These are phyloP conservation scores for Poeciliopsis gracilis DNA, from an alignment of 2,797 vertebrate species.

Conservation along the genomic window DNA sequence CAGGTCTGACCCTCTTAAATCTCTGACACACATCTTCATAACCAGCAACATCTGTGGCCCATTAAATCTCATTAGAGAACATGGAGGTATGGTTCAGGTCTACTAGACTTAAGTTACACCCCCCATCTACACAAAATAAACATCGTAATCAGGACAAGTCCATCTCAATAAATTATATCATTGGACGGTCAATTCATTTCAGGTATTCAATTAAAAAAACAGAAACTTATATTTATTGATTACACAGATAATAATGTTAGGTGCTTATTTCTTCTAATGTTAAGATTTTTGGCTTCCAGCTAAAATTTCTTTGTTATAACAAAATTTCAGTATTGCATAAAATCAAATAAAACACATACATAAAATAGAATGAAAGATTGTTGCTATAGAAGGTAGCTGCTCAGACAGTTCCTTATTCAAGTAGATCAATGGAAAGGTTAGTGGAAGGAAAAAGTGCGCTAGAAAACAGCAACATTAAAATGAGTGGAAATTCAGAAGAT, in stretches of 20 bases:
- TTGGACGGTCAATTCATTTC: neutral
- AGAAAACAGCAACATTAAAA: neutral
- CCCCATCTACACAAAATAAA: constrained; percentile 9
- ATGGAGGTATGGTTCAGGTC: constrained; percentile 7
- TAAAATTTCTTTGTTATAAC: neutral
- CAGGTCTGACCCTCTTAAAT: constrained; percentile 73
- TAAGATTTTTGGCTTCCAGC: neutral
- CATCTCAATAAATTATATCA: neutral
- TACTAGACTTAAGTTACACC: constrained; percentile 42
- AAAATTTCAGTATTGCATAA: neutral
- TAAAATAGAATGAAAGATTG: neutral
- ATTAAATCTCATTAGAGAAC: constrained; percentile 68
- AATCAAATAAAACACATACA: neutral
- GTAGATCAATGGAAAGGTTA: neutral
- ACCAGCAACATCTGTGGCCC: constrained; percentile 71
- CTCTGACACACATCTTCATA: constrained; percentile 71
- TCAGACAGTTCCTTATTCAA: neutral
- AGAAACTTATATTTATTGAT: neutral
- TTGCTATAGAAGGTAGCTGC: neutral
- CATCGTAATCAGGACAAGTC: neutral
- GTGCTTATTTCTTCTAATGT: neutral
- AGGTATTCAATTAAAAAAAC: neutral
- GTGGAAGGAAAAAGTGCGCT: neutral
- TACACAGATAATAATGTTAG: neutral
- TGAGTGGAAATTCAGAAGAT: neutral